A percentile compares a stretch with the other conserved stretches of the same genome.
Evolutionary conservation across 2,797 vertebrate species (phyloP).

Genomic region (Alosa sapidissima): DNA sequence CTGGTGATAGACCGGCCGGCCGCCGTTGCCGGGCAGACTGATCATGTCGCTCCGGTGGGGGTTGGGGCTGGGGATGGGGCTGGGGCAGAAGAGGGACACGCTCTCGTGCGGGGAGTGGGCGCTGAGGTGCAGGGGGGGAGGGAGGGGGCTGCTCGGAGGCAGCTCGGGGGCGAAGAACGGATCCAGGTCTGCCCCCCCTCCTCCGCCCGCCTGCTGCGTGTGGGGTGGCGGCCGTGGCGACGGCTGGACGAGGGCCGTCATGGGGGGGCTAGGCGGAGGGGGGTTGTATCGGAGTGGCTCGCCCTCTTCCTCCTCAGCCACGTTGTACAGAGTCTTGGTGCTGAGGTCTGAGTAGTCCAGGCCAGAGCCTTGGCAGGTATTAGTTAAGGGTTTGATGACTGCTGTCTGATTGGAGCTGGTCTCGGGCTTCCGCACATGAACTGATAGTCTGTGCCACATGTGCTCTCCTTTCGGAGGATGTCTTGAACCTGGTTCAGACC

Average conservation of each 20-base stretch:
- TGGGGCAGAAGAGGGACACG: conserved; percentile 69
- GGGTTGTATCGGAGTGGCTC: conserved; percentile 77
- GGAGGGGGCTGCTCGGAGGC: conserved; percentile 61
- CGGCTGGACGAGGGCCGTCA: conserved; percentile 78
- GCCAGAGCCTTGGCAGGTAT: conserved; percentile 83
- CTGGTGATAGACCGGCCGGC: conserved; percentile 70
- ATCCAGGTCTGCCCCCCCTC: conserved; percentile 64
- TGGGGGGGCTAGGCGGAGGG: conserved; percentile 75
- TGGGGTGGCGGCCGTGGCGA: conserved; percentile 37
- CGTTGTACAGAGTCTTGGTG: conserved; percentile 87
- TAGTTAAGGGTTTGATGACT: conserved; percentile 99
- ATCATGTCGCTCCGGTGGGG: conserved; percentile 74
- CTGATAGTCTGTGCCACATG: conserved; percentile 96
- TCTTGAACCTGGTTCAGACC: conserved; percentile 99
- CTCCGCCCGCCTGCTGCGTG: conserved; percentile 38
- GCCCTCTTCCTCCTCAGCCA: conserved; percentile 86
- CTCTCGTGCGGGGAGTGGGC: conserved; percentile 78
- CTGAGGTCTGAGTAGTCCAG: conserved; percentile 78
- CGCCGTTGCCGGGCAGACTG: conserved; percentile 62
- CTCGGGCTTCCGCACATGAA: conserved; percentile 98
- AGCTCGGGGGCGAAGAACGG: conserved; percentile 74
- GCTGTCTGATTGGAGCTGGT: conserved; percentile 97
- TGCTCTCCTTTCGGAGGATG: conserved; percentile 95
- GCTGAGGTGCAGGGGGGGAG: conserved; percentile 68
- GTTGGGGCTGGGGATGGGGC: conserved; percentile 52